A percentile compares a stretch with the other conserved stretches of the same genome.
Evolutionary conservation across 2,797 vertebrate species (phyloP).

Genomic region (Muscicapa comitata): DNA sequence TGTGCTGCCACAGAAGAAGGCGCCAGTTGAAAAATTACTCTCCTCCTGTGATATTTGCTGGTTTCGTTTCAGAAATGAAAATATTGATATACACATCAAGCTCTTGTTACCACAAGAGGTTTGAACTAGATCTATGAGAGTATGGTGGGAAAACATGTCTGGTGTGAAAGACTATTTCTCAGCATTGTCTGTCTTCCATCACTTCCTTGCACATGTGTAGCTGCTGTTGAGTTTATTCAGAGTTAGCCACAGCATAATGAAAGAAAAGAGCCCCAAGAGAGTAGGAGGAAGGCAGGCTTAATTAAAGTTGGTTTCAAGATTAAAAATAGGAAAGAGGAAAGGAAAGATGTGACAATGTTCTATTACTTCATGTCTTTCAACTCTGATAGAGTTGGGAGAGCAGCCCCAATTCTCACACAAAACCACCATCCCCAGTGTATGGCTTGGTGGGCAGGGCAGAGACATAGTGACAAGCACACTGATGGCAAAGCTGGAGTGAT

Average conservation of each 20-base stretch:
- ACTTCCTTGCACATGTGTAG: background rate
- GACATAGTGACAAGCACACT: no score
- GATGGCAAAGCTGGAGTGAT: background rate
- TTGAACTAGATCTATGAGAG: background rate
- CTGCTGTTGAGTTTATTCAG: background rate
- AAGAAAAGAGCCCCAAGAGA: background rate
- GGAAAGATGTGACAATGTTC: accelerated
- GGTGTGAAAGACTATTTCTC: background rate
- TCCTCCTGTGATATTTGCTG: constrained; percentile 50
- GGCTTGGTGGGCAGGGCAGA: background rate
- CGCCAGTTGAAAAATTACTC: constrained; percentile 50
- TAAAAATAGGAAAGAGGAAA: background rate
- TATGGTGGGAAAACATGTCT: background rate
- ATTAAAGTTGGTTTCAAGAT: background rate
- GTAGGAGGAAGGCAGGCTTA: background rate
- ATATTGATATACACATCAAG: constrained; percentile 48
- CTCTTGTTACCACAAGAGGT: background rate
- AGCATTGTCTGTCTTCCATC: background rate
- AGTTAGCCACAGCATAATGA: background rate
- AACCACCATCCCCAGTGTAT: accelerated
- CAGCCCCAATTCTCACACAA: background rate
- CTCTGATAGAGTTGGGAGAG: background rate
- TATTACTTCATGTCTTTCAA: background rate
- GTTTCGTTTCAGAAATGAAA: constrained; percentile 23
- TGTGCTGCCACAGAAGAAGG: constrained; percentile 49